phyloP scores from a whole-genome alignment of 2,888 invertebrate species.

The Leptopilina myrica region DNA sequence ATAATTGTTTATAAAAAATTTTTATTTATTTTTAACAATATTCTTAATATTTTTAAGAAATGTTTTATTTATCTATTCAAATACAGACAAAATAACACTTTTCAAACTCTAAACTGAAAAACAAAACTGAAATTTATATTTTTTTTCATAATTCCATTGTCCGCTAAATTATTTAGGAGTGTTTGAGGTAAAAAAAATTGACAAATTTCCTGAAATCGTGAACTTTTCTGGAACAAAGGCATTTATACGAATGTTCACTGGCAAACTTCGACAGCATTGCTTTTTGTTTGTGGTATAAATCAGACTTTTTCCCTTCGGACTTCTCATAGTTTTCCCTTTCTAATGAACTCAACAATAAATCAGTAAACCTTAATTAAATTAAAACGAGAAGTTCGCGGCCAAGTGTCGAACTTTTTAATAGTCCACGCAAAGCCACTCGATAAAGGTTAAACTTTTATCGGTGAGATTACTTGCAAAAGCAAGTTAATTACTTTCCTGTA shows the following conservation, averaged over 20 bases:
- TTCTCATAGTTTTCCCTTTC: neutral
- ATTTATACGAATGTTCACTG: constrained; percentile 22
- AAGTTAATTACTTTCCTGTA: constrained; percentile 38
- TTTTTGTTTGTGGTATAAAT: constrained; percentile 27
- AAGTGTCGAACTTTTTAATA: constrained; percentile 41
- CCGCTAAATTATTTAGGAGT: too few relatives aligned
- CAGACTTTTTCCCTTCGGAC: neutral
- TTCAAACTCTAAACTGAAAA: too few relatives aligned
- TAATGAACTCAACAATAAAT: constrained; percentile 28
- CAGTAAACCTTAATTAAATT: constrained; percentile 36
- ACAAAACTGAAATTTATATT: too few relatives aligned
- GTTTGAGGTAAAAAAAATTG: too few relatives aligned
- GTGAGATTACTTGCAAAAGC: constrained; percentile 30
- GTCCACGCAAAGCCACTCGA: constrained; percentile 18
- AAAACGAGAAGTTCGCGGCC: constrained; percentile 29
- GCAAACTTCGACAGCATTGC: neutral
- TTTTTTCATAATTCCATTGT: too few relatives aligned
- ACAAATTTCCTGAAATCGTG: neutral
- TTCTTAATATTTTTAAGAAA: too few relatives aligned
- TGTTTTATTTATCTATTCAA: too few relatives aligned
- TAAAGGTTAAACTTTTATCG: constrained; percentile 41
- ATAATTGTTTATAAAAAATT: too few relatives aligned
- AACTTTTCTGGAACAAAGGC: constrained; percentile 20
- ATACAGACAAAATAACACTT: too few relatives aligned
- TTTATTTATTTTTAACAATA: too few relatives aligned